Percentiles rank a stretch among this genome's conserved stretches.
These are phyloP conservation scores for Cephus nigrinus DNA, from an alignment of 2,888 invertebrate genomes.

Conservation along the genomic window DNA sequence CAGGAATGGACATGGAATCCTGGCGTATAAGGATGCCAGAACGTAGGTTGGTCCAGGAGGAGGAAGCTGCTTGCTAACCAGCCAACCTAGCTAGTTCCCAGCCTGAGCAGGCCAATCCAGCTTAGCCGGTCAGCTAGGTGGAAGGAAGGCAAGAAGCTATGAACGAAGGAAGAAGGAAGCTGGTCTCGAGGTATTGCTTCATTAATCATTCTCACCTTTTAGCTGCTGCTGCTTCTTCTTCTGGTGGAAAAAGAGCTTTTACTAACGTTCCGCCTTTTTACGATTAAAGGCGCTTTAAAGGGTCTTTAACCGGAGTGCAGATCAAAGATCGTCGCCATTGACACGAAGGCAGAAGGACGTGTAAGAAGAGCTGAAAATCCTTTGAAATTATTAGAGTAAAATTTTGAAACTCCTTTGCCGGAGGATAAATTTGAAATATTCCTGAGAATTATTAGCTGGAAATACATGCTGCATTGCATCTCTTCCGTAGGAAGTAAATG, in stretches of 20 bases:
- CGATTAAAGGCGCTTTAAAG: not conserved
- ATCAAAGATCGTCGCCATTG: not conserved
- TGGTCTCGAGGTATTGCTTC: constrained; percentile 31
- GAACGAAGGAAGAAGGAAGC: constrained; percentile 13
- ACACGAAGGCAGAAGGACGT: not conserved
- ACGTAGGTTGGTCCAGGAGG: not conserved
- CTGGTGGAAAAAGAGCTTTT: constrained; percentile 31
- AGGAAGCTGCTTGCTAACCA: not conserved
- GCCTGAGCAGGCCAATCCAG: not conserved
- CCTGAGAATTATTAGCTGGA: not conserved
- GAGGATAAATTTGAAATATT: not conserved
- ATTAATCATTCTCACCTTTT: constrained; percentile 39
- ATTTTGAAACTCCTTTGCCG: not conserved
- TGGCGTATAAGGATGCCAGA: not conserved
- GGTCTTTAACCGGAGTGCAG: not conserved
- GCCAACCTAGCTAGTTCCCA: not conserved
- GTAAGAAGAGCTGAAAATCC: not conserved
- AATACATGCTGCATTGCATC: not conserved
- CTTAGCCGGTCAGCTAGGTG: not conserved
- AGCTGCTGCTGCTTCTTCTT: constrained; percentile 18
- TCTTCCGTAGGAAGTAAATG: not conserved
- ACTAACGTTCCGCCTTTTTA: constrained; percentile 17
- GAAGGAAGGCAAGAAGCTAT: not conserved
- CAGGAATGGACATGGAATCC: not conserved
- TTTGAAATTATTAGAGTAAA: not conserved